Conservation (phyloP, 2,113 vertebrate genomes). For the Enhydra lutris region DNA sequence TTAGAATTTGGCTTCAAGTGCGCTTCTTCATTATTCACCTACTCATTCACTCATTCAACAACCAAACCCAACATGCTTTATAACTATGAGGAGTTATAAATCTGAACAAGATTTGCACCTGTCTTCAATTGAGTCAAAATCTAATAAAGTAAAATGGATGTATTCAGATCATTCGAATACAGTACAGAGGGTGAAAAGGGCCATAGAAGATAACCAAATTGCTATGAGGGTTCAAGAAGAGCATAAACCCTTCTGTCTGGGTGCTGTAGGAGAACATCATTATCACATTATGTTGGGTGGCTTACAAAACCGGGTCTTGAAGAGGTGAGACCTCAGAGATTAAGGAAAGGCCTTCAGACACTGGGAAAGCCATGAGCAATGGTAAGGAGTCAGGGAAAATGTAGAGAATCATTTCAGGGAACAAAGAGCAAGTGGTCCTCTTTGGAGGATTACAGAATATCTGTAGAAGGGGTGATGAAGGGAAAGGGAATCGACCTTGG, state of each 20-base stretch:
- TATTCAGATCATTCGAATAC: conserved; percentile 4
- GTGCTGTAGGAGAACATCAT: not conserved
- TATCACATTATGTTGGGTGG: not conserved
- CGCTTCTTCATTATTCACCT: not conserved
- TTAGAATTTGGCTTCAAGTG: not conserved
- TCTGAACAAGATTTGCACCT: not conserved
- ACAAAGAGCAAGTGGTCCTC: not conserved
- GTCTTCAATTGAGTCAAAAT: not conserved
- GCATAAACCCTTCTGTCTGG: not conserved
- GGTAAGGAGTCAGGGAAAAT: not conserved
- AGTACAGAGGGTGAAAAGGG: not conserved
- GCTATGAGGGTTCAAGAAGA: not conserved
- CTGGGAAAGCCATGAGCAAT: not conserved
- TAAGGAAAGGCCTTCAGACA: not conserved
- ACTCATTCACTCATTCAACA: not conserved
- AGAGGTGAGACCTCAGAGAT: not conserved
- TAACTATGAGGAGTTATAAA: not conserved
- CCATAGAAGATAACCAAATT: not conserved
- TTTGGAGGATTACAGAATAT: not conserved
- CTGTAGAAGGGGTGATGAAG: not conserved
- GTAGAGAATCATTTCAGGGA: not conserved
- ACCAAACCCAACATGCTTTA: not conserved
- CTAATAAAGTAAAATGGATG: not conserved
- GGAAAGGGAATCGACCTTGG: not conserved
- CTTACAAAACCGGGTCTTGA: not conserved